phyloP scores from a whole-genome alignment of 2,888 invertebrate genomes.

The Parochlus steinenii region DNA sequence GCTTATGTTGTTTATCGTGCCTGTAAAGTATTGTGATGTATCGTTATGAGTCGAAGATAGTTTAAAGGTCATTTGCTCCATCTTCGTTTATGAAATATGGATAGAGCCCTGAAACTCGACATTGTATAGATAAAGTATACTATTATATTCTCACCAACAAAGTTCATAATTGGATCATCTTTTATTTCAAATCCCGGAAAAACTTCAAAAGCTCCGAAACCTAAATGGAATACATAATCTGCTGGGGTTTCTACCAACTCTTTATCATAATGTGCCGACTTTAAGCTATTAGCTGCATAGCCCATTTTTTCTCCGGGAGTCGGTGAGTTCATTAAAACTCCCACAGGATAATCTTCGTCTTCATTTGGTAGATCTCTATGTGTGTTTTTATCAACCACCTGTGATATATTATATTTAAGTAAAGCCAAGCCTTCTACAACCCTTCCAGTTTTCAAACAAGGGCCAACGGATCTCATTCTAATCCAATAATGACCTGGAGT shows the following conservation, averaged over 20 bases:
- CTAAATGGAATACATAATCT: too few relatives aligned
- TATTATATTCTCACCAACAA: too few relatives aligned
- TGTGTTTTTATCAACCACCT: not conserved
- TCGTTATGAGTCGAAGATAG: too few relatives aligned
- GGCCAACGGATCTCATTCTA: slow-evolving; percentile 26
- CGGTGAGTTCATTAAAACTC: slow-evolving; percentile 1
- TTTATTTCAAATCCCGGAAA: too few relatives aligned
- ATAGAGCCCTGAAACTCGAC: too few relatives aligned
- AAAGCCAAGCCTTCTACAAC: slow-evolving; percentile 7
- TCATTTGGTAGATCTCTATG: not conserved
- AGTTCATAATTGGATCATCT: too few relatives aligned
- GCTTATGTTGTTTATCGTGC: slow-evolving; percentile 51
- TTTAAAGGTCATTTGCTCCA: too few relatives aligned
- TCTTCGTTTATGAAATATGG: too few relatives aligned
- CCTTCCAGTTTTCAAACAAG: slow-evolving; percentile 14
- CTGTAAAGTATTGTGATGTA: too few relatives aligned
- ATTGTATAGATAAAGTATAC: too few relatives aligned
- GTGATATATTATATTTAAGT: not conserved
- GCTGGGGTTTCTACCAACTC: not conserved
- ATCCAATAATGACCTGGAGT: slow-evolving; percentile 30
- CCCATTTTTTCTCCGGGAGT: not conserved
- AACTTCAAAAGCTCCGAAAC: too few relatives aligned
- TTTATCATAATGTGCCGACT: not conserved
- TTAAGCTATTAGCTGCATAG: slow-evolving; percentile 1
- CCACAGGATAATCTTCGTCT: slow-evolving; percentile 6